These are phyloP conservation scores for Centropus unirufus DNA, from an alignment of 2,113 vertebrate species.

Conservation along the genomic window DNA sequence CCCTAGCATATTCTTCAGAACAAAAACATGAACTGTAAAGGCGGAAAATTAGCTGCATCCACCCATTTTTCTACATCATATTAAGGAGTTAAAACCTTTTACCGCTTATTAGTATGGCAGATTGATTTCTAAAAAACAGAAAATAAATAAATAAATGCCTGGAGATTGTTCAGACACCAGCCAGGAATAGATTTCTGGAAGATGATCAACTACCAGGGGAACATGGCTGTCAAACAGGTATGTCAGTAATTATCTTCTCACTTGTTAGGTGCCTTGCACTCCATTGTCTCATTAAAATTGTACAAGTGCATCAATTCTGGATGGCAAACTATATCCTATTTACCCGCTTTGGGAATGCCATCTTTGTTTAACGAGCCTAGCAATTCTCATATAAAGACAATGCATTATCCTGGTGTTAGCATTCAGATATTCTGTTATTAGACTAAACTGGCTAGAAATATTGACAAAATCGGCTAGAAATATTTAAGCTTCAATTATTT, in stretches of 20 bases:
- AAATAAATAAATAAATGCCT: too few species aligned
- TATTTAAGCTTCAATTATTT: neutral
- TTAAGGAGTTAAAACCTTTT: neutral
- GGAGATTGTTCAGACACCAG: neutral
- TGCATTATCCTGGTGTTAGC: neutral
- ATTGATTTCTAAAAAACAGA: neutral
- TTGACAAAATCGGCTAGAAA: neutral
- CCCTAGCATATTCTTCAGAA: neutral
- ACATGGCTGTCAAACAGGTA: neutral
- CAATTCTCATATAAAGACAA: neutral
- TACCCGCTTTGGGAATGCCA: neutral
- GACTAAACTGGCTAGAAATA: neutral
- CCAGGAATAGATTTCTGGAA: neutral
- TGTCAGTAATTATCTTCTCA: neutral
- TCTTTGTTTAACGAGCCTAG: neutral
- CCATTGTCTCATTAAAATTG: neutral
- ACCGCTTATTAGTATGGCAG: neutral
- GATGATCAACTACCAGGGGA: neutral
- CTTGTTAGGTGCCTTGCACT: neutral
- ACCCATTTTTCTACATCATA: neutral
- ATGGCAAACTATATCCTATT: neutral
- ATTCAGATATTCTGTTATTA: neutral
- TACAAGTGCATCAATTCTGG: neutral
- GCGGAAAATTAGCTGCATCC: neutral
- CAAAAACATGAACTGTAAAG: neutral